Percentiles rank a stretch among this genome's conserved stretches.
Evolutionary conservation across 2,888 invertebrate genomes (phyloP).

Genomic region (Lithophane socia): DNA sequence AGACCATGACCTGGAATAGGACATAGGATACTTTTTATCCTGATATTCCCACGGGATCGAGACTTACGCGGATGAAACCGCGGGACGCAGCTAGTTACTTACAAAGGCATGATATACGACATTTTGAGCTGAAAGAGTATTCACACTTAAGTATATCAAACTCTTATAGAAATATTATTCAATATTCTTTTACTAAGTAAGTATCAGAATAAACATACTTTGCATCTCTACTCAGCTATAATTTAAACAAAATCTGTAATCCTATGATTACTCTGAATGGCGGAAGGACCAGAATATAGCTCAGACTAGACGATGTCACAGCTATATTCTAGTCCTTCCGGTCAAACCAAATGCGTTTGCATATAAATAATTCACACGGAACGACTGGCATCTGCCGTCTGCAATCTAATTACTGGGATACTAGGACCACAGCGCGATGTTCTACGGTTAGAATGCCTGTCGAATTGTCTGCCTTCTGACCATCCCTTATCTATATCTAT

Average conservation of each 20-base stretch:
- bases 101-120: too few relatives aligned
- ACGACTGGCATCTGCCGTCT: slow-evolving; percentile 12
- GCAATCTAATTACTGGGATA: not conserved
- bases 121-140: too few relatives aligned
- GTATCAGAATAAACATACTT: not conserved
- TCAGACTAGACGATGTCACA: not conserved
- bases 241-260: not conserved
- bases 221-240: not conserved
- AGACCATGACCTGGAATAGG: too few relatives aligned
- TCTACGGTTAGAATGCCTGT: not conserved
- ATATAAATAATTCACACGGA: slow-evolving; percentile 29
- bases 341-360: slow-evolving; percentile 15
- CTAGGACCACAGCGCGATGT: not conserved
- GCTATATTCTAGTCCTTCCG: slow-evolving; percentile 14
- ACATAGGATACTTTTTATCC: too few relatives aligned
- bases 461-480: not conserved
- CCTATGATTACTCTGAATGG: not conserved
- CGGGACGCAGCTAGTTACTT: too few relatives aligned
- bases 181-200: not conserved
- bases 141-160: too few relatives aligned
- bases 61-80: too few relatives aligned
- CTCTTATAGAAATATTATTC: too few relatives aligned
- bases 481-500: too few relatives aligned
- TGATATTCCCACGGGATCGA: too few relatives aligned
- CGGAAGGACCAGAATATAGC: slow-evolving; percentile 6